Evolutionary conservation across 2,797 vertebrate genomes (phyloP), one percentile per base, ranked within the genome.

Genomic region (Labeo calbasu): DNA sequence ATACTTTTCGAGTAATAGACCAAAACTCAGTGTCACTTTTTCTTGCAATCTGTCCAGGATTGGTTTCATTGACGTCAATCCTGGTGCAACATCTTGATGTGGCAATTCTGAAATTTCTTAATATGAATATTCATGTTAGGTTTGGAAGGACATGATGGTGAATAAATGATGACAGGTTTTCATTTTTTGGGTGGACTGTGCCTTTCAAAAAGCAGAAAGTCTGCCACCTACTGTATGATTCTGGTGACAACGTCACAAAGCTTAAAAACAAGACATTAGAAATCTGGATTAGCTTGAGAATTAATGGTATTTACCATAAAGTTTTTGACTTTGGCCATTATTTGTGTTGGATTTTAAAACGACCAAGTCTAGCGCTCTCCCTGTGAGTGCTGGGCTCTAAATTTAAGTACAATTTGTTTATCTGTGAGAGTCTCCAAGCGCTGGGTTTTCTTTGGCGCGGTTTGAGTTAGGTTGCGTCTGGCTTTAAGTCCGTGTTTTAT

Each of bases 221-320:
- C 76, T 78, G 57, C 59, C 76, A 78, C 43, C 76, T 78, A 63
- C 76, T 78, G 76, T 32, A 28, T 65, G 76, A 32, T 25, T 59
- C 14, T 17, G n/a, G 36, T 28, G 15, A 15, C 25, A 43, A 48
- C 43, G 15, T 63, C 59, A 78, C 40, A 63, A 48, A 48, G 23
- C 11, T 48, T 48, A n/a, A 61, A 78, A 78, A 65, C 59, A 63
- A 65, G 59, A 50, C 15, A 50, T 32, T 8, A 13, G 6, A 25
- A 46, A 48, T 8, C 59, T 28, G 43, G n/a, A 78, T 63, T 63
- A 32, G 15, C 43, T 63, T 11, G 11, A 28, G 43, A 77, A 63
- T 63, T 12, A 63, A 63, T 63, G 23, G n/a, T 28, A 32, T 77
- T 46, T 61, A 77, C 43, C 15, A 5, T 28, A 78, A 11, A 21